Evolutionary conservation across 2,113 vertebrate genomes (phyloP).

Genomic region (Seriola rivoliana): DNA sequence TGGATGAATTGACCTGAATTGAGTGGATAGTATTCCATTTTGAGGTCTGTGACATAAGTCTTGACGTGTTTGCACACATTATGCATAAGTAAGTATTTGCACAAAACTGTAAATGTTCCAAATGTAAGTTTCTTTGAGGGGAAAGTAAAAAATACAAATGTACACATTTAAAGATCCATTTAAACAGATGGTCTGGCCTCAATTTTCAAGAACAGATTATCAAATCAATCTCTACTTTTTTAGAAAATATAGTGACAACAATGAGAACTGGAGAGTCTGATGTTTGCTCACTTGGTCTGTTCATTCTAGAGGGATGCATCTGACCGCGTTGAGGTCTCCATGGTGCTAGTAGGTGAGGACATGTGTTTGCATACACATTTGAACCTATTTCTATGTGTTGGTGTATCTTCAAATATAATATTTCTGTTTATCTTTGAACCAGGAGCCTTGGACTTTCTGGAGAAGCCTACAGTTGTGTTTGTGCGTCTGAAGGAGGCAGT

Average conservation of each 20-base stretch:
- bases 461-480: constrained; percentile 86
- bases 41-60: no score
- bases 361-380: not conserved
- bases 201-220: not conserved
- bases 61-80: not conserved
- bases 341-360: constrained; percentile 91
- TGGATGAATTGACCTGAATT: not conserved
- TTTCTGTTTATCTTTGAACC: constrained; percentile 1
- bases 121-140: not conserved
- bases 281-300: not conserved
- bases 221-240: not conserved
- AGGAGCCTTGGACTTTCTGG: constrained; percentile 84
- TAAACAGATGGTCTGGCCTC: not conserved
- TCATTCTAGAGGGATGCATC: constrained; percentile 78
- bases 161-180: not conserved
- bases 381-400: not conserved
- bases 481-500: constrained; percentile 87
- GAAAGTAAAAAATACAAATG: not conserved
- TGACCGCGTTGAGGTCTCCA: constrained; percentile 86
- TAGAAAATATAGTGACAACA: no score
- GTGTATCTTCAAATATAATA: not conserved
- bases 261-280: not conserved
- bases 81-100: constrained; percentile 1
- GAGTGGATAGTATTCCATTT: no score
- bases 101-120: not conserved